phyloP scores from a whole-genome alignment of 2,888 invertebrate species.

The Tanytarsus gracilentus region DNA sequence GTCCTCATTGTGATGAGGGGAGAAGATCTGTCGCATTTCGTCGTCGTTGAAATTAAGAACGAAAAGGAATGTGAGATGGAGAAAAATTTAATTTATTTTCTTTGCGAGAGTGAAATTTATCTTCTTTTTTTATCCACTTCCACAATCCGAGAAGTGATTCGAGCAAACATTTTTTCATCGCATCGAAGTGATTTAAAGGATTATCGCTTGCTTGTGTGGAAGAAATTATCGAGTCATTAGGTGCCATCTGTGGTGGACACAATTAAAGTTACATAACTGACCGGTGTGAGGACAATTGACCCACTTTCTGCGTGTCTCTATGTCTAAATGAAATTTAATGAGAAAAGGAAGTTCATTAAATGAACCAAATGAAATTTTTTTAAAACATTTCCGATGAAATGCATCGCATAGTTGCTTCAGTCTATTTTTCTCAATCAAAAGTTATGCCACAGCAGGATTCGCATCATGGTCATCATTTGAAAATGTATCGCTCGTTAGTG shows the following conservation, averaged over 20 bases:
- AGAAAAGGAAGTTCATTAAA: background rate
- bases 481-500: no score
- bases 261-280: conserved; percentile 21
- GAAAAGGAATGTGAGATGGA: no score
- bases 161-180: background rate
- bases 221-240: conserved; percentile 15
- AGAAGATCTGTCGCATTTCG: no score
- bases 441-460: background rate
- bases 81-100: background rate
- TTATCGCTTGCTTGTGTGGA: conserved; percentile 16
- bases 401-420: background rate
- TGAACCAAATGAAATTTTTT: background rate
- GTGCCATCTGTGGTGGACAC: conserved; percentile 11
- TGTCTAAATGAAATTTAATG: background rate
- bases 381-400: background rate
- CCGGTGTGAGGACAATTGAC: conserved; percentile 19
- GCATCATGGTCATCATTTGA: conserved; percentile 16
- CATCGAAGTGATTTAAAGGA: background rate
- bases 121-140: no score
- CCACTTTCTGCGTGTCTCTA: conserved; percentile 7
- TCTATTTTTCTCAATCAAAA: background rate
- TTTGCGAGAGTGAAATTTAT: background rate
- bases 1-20: no score
- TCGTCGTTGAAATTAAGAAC: no score
- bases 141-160: no score